A percentile compares a stretch with the other conserved stretches of the same genome.
These are phyloP conservation scores for Lepus timidus DNA, from an alignment of 2,113 vertebrate genomes.

Conservation along the genomic window DNA sequence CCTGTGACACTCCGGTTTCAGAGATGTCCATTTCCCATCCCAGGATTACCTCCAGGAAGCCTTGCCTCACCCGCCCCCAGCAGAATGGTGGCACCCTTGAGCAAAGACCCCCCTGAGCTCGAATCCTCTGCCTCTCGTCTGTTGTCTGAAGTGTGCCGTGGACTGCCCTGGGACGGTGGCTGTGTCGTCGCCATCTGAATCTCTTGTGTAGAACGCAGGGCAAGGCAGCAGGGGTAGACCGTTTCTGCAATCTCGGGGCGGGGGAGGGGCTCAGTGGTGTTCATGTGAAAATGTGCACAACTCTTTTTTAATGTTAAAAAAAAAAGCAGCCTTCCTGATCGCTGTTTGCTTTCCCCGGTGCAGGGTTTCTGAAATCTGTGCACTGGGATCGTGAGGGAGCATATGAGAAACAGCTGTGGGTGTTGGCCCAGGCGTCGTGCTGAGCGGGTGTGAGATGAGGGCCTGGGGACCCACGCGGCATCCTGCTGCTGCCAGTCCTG, in stretches of 20 bases:
- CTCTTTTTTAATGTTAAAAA: not conserved
- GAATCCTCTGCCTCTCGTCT: not conserved
- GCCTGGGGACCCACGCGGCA: not conserved
- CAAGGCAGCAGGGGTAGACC: not conserved
- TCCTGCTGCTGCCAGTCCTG: rapidly evolving
- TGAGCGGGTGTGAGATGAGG: not conserved
- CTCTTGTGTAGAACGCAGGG: not conserved
- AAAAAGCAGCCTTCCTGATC: not conserved
- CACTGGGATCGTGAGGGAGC: not conserved
- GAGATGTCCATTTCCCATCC: not conserved
- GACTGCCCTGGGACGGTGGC: not conserved
- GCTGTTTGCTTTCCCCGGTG: not conserved
- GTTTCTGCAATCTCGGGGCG: not conserved
- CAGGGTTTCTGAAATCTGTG: not conserved
- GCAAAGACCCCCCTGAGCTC: rapidly evolving
- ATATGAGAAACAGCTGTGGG: not conserved
- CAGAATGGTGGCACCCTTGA: not conserved
- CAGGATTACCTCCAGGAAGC: not conserved
- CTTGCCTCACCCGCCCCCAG: not conserved
- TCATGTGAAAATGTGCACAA: not conserved
- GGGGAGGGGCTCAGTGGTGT: not conserved
- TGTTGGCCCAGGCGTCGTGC: not conserved
- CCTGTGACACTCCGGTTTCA: rapidly evolving
- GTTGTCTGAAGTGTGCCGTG: not conserved
- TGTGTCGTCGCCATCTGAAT: not conserved